Evolutionary conservation across 2,888 invertebrate species (phyloP), one percentile per base, ranked within the genome.

Genomic region (Ligdia adustata): DNA sequence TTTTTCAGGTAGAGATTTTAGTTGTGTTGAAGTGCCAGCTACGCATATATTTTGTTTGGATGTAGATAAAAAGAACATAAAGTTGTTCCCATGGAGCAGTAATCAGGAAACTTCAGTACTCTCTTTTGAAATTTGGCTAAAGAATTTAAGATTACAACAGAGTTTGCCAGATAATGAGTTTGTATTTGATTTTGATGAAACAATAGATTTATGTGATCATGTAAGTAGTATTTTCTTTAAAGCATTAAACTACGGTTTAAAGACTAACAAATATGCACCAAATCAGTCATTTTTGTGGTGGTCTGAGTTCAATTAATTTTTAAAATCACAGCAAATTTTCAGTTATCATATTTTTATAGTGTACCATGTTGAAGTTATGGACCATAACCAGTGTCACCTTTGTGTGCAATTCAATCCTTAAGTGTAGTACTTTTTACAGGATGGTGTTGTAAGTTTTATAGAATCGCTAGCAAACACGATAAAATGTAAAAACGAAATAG

Each of bases 21-120:
- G 82, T 48, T 77, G 91, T 59, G 74, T 93, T 24, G 94, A 95
- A 83, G 64, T 95, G 53, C 94, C 94, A 44, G 91, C 94, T 6
- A 77, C 92, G 51, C 91, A 93, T 45, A 86, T 93, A 42, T 93
- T 92, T 72, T 79, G 83, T 47, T 68, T 91, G 33, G 80, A 91
- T 78, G 69, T 92, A 29, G 66, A 68, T 27, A 66, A 66, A 57
- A 50, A 74, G 45, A 60, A 49, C 51, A 53, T 91, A 44, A 65
- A 56, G 60, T 63, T 73, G 24, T 82, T 65, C 64, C 60, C 60
- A 60, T 93, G 79, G 82, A 67, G 60, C 46, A 47, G 56, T 42
- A 44, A 57, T 14, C 40, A 50, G 41, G 57, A 81, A 45, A 55
- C 72, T 44, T 51, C 81, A 32, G 64, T 68, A 39, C 52, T 65